These are phyloP conservation scores for Ypsolopha scabrella DNA, from an alignment of 2,888 invertebrate genomes.

Conservation along the genomic window DNA sequence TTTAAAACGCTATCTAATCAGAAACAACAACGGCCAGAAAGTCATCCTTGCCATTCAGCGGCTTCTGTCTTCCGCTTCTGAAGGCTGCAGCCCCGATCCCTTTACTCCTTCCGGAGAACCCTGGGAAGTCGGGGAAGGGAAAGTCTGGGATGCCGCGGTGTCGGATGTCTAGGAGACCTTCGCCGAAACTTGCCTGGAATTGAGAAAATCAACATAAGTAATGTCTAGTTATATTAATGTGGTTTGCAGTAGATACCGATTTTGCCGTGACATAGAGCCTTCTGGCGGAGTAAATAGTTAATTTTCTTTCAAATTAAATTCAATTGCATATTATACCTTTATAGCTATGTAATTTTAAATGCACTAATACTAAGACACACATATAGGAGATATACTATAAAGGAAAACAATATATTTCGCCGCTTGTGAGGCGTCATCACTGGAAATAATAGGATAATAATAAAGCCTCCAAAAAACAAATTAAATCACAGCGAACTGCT, in stretches of 20 bases:
- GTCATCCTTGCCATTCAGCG: slow-evolving; percentile 26
- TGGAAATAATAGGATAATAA: too few relatives aligned
- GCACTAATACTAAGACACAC: too few relatives aligned
- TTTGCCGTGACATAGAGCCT: too few relatives aligned
- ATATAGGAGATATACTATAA: too few relatives aligned
- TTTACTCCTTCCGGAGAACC: slow-evolving; percentile 33
- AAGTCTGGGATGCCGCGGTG: slow-evolving; percentile 51
- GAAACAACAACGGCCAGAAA: slow-evolving; percentile 48
- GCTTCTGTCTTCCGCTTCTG: slow-evolving; percentile 26
- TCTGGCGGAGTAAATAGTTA: too few relatives aligned
- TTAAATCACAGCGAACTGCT: too few relatives aligned
- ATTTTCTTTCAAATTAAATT: too few relatives aligned
- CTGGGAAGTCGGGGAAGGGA: slow-evolving; percentile 36
- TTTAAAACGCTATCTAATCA: slow-evolving; percentile 13
- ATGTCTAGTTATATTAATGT: background rate
- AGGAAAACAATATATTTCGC: too few relatives aligned
- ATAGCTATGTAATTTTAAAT: too few relatives aligned
- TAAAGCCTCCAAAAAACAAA: too few relatives aligned
- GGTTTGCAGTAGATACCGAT: too few relatives aligned
- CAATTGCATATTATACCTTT: background rate
- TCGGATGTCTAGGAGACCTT: slow-evolving; percentile 43
- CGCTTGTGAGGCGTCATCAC: too few relatives aligned
- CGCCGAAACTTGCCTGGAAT: slow-evolving; percentile 44
- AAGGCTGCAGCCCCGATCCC: slow-evolving; percentile 41
- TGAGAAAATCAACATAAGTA: background rate